A percentile compares a stretch with the other conserved stretches of the same genome.
Evolutionary conservation across 1,140 invertebrate species (phyloP).

Genomic region (Nixonia krombeini): DNA sequence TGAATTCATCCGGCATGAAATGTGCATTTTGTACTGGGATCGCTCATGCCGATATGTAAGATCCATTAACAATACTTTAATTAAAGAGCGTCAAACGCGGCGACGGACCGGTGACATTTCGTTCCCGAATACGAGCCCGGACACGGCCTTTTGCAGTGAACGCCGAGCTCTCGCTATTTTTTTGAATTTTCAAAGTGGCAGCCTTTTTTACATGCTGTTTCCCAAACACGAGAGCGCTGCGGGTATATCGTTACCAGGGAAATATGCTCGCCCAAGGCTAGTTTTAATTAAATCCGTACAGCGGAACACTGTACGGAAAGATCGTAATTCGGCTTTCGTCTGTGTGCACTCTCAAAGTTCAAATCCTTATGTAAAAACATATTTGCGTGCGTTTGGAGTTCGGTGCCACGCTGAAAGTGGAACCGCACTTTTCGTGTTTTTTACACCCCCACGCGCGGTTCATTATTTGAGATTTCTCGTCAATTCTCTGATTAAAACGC

Average conservation of each 20-base stretch:
- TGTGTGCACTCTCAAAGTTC: slow-evolving; percentile 6
- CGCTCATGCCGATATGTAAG: too few species aligned
- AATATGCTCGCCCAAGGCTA: slow-evolving; percentile 61
- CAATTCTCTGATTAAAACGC: too few species aligned
- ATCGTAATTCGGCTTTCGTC: slow-evolving; percentile 49
- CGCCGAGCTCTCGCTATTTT: slow-evolving; percentile 18
- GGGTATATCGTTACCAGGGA: slow-evolving; percentile 52
- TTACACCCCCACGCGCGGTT: too few species aligned
- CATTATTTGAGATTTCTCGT: too few species aligned
- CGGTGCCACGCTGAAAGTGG: too few species aligned
- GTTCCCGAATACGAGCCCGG: slow-evolving; percentile 5
- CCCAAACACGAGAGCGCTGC: slow-evolving; percentile 46
- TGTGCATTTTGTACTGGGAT: slow-evolving; percentile 1
- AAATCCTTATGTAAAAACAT: not conserved
- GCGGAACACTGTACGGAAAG: slow-evolving; percentile 43
- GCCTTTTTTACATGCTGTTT: slow-evolving; percentile 43
- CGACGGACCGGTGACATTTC: not conserved
- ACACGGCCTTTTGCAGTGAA: slow-evolving; percentile 20
- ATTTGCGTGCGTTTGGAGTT: slow-evolving; percentile 22
- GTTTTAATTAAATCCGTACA: slow-evolving; percentile 63
- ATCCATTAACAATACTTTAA: not conserved
- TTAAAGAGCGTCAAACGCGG: not conserved
- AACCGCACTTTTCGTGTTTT: too few species aligned
- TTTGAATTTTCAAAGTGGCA: slow-evolving; percentile 46
- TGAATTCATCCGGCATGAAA: slow-evolving; percentile 17